phyloP scores from a whole-genome alignment of 2,797 vertebrate genomes.

The Eulemur albifrons region DNA sequence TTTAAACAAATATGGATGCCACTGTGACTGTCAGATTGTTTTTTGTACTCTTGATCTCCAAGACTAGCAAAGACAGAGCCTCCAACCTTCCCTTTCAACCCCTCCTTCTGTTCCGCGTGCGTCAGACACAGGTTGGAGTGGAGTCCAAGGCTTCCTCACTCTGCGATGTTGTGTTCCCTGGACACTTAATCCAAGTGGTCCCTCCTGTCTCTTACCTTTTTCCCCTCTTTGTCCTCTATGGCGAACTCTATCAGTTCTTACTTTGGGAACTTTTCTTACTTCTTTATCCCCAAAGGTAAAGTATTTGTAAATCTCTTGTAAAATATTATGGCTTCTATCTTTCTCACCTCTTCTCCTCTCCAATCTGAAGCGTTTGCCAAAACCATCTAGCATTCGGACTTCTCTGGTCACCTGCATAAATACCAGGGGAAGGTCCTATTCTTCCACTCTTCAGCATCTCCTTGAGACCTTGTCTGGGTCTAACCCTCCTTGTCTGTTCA shows the following conservation, averaged over 20 bases:
- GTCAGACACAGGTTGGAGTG: not conserved
- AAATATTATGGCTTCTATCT: not conserved
- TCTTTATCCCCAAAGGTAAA: not conserved
- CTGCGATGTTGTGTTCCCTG: not conserved
- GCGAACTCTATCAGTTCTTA: not conserved
- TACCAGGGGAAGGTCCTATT: not conserved
- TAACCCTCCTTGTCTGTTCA: not conserved
- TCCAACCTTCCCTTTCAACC: not conserved
- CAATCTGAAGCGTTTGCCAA: not conserved
- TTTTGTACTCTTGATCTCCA: not conserved
- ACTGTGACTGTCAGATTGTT: not conserved
- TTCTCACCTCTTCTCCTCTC: not conserved
- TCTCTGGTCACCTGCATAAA: not conserved
- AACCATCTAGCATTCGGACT: not conserved
- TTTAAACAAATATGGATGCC: conserved; percentile 18
- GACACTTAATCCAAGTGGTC: not conserved
- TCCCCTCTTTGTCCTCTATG: not conserved
- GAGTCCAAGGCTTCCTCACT: not conserved
- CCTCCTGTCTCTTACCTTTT: not conserved
- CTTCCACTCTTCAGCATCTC: not conserved
- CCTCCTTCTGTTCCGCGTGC: not conserved
- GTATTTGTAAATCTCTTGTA: not conserved
- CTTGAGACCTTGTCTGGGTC: not conserved
- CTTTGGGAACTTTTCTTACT: not conserved
- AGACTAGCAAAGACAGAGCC: not conserved